phyloP scores from a whole-genome alignment of 37 sponge, comb jelly and placozoan genomes.

The Ianthella basta region DNA sequence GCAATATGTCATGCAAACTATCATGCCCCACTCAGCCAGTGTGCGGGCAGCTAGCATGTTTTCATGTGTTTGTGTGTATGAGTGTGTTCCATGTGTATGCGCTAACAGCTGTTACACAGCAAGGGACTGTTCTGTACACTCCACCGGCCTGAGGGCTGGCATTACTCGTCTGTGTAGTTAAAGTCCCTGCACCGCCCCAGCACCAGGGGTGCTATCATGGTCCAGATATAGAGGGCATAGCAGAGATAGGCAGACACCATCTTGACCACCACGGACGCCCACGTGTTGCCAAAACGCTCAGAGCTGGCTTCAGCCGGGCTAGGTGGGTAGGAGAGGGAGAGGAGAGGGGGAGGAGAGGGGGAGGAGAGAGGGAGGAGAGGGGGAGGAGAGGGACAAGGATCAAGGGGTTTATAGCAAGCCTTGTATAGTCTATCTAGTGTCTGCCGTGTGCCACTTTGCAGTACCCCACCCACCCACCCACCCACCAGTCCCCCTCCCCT shows the following conservation, averaged over 20 bases:
- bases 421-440: too few species aligned
- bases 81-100: too few species aligned
- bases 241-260: constrained; percentile 79
- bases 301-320: constrained; percentile 54
- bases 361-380: background rate
- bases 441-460: too few species aligned
- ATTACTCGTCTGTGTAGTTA: constrained; percentile 59
- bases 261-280: constrained; percentile 90
- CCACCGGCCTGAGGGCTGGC: too few species aligned
- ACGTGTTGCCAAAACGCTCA: constrained; percentile 75
- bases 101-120: too few species aligned
- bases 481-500: background rate
- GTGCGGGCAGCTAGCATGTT: too few species aligned
- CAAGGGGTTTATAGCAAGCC: too few species aligned
- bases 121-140: too few species aligned
- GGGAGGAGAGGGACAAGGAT: background rate
- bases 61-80: too few species aligned
- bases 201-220: constrained; percentile 84
- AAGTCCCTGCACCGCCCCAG: constrained; percentile 82
- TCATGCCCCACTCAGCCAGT: too few species aligned
- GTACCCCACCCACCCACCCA: too few species aligned
- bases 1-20: too few species aligned
- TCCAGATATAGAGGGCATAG: constrained; percentile 84
- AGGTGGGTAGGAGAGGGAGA: background rate
- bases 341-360: background rate